Percentiles rank a stretch among this genome's conserved stretches.
Conservation (phyloP, 2,113 vertebrate species). For the Chaenogobius annularis region DNA sequence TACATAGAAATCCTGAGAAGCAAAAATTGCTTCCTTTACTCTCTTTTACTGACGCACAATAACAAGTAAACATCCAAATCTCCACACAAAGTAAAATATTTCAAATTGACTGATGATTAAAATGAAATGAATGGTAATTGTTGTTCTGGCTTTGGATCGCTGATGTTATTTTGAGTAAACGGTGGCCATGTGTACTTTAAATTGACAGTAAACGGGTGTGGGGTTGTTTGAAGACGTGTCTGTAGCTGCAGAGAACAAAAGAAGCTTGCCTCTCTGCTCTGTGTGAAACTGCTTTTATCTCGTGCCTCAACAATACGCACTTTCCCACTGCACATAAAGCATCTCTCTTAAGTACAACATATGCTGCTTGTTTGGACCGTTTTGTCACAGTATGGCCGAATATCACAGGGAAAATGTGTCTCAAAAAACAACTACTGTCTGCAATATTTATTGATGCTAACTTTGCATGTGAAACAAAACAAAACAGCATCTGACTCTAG, state of each 20-base stretch:
- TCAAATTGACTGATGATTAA: background rate
- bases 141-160: background rate
- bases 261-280: constrained; percentile 2
- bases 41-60: background rate
- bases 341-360: constrained; percentile 9
- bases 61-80: background rate
- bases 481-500: constrained; percentile 30
- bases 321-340: constrained; percentile 3
- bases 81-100: background rate
- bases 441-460: constrained; percentile 15
- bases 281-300: constrained; percentile 12
- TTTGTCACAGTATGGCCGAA: background rate
- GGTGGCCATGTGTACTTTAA: background rate
- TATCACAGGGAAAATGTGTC: constrained; percentile 7
- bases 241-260: constrained; percentile 4
- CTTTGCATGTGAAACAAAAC: constrained; percentile 19
- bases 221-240: constrained; percentile 4
- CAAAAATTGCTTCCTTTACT: too few species aligned
- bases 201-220: background rate
- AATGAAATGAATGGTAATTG: background rate
- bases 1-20: too few species aligned
- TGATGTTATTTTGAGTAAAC: background rate
- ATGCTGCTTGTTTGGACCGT: background rate
- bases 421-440: constrained; percentile 3
- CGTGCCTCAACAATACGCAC: background rate